Base-by-base conservation (phyloP, 2,888 invertebrate genomes). In the Cerastis leucographa region DNA sequence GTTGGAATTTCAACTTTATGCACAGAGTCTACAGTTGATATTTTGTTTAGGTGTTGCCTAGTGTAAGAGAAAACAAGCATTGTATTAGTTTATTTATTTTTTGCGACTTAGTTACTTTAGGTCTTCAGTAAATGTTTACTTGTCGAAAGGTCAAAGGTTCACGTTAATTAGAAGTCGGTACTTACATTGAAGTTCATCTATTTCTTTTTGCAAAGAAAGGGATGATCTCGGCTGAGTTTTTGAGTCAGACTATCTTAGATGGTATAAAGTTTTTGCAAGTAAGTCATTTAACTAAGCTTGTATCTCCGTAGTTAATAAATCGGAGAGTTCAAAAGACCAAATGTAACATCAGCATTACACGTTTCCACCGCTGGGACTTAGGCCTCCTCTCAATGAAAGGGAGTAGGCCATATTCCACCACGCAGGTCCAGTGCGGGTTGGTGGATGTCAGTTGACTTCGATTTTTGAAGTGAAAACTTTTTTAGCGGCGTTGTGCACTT, bases 11-110 rank as follows among this genome's bases (percentile, higher is more conserved):
- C 19, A 61, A 61, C 19, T 11, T 19, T 29, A 35, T 35, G 5
- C 19, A 61, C 8, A 35, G 2, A 17, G 8, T 5, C 9, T 9
- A 61, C 19, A 19, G 5, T 61, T 61, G 61, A 61, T 19, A 5
- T 61, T 35, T 14, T 9, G 61, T 61, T 61, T 61, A 35, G 35
- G 19, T 19, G 35, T 4, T 0, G 19, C 19, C 9, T 35, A 1
- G 19, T 19, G 14, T 56, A 2, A 14, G 14, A 2, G 61, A 61
- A 61, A 61, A 35, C 61, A 19, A 9, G 4, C 19, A 4, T 61
- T 59, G 71, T 69, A 66, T 78, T 69, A 69, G 68, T 74, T 84
- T 79, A 54, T 80, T 82, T 77, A 74, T 74, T 78, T 80, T 74
- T 78, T 62, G 70, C 12, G 49, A 69, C 71, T 77, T 69, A 14